phyloP scores from a whole-genome alignment of 2,113 vertebrate genomes.

The Sturnira hondurensis region DNA sequence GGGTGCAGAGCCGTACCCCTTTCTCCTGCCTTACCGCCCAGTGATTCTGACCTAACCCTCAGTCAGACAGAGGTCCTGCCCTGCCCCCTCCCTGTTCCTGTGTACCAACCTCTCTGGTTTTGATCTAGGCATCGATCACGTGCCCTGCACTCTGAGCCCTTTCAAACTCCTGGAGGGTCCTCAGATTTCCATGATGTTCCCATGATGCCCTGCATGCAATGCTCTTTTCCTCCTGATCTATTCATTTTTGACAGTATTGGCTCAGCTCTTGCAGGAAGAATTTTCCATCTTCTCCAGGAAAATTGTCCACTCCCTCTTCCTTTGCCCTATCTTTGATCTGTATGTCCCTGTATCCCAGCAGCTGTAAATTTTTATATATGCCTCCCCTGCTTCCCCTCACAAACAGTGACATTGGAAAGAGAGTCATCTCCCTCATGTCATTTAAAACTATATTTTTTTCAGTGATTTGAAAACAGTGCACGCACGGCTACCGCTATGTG shows the following conservation, averaged over 20 bases:
- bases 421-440: background rate
- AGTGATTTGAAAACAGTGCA: background rate
- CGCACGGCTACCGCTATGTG: background rate
- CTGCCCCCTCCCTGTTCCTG: background rate
- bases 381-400: background rate
- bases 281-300: background rate
- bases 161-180: background rate
- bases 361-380: background rate
- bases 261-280: background rate
- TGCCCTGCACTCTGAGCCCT: too few species aligned
- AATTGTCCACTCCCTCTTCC: background rate
- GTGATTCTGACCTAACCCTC: background rate
- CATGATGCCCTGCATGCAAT: background rate
- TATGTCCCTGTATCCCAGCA: background rate
- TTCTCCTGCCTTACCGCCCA: background rate
- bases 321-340: background rate
- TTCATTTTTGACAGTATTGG: background rate
- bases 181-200: background rate
- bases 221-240: background rate
- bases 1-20: background rate
- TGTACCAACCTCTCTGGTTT: background rate
- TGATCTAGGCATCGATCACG: background rate
- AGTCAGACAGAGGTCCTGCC: background rate
- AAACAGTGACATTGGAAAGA: background rate
- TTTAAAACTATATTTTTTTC: background rate